A percentile compares a stretch with the other conserved stretches of the same genome.
Conservation (phyloP, 2,888 invertebrate genomes). For the Plebejus argus region DNA sequence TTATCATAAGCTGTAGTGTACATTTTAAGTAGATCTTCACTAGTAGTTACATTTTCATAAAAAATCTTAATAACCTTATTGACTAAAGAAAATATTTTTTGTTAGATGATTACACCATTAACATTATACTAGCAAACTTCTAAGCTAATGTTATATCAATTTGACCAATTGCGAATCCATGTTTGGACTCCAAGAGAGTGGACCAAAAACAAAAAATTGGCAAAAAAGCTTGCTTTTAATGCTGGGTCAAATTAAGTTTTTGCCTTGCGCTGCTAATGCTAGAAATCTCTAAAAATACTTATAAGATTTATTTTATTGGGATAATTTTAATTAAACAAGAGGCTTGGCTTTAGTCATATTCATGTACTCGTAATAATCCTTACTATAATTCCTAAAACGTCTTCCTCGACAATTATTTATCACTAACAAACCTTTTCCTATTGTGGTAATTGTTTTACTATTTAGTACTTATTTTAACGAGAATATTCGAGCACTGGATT, state of each 20-base stretch:
- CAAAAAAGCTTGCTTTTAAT: constrained; percentile 13
- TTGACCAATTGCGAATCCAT: constrained; percentile 21
- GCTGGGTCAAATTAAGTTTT: not conserved
- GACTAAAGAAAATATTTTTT: constrained; percentile 7
- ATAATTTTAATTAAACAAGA: constrained; percentile 12
- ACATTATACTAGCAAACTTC: not conserved
- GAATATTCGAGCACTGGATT: not conserved
- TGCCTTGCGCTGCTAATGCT: not conserved
- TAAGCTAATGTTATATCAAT: constrained; percentile 8
- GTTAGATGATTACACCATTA: not conserved
- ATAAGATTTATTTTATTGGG: constrained; percentile 5
- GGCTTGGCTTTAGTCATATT: constrained; percentile 14
- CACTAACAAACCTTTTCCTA: constrained; percentile 17
- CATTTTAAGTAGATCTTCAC: constrained; percentile 5
- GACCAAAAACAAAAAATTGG: constrained; percentile 14
- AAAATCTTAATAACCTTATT: not conserved
- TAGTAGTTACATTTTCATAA: not conserved
- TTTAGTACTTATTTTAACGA: constrained; percentile 20
- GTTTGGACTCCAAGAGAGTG: constrained; percentile 11
- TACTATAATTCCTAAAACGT: constrained; percentile 25
- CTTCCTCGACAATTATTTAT: constrained; percentile 24
- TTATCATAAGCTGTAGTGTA: constrained; percentile 12
- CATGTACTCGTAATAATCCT: constrained; percentile 6
- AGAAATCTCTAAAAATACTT: not conserved
- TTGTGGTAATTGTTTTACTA: constrained; percentile 6